Percentiles rank a stretch among this genome's conserved stretches.
phyloP scores from a whole-genome alignment of 2,888 invertebrate species.

The Cactoblastis cactorum region DNA sequence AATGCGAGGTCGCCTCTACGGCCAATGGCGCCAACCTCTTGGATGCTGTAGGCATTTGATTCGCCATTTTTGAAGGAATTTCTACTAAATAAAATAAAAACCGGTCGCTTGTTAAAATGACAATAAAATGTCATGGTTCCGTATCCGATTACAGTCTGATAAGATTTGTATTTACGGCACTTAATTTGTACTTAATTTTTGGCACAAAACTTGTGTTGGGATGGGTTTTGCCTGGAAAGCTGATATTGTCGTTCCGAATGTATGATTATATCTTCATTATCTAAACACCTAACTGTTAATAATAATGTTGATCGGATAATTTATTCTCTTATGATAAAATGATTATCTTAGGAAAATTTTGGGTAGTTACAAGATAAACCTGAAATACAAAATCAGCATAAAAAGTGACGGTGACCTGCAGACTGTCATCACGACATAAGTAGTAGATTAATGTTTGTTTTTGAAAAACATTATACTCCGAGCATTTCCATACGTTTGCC shows the following conservation, averaged over 20 bases:
- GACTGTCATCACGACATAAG: conserved; percentile 36
- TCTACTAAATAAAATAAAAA: conserved; percentile 12
- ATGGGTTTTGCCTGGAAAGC: too few relatives aligned
- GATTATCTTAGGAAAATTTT: too few relatives aligned
- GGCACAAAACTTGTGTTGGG: too few relatives aligned
- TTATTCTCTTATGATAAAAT: too few relatives aligned
- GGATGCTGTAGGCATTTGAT: conserved; percentile 17
- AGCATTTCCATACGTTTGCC: conserved; percentile 51
- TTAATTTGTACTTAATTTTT: too few relatives aligned
- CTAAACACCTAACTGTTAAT: too few relatives aligned
- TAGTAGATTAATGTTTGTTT: conserved; percentile 44
- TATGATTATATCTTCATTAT: too few relatives aligned
- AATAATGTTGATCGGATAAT: too few relatives aligned
- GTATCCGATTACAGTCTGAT: conserved; percentile 1
- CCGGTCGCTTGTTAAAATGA: conserved; percentile 1
- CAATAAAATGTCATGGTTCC: conserved; percentile 7
- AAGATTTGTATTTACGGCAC: too few relatives aligned
- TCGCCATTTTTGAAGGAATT: conserved; percentile 9
- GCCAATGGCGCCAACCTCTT: conserved; percentile 37
- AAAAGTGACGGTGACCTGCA: conserved; percentile 13
- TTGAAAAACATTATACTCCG: conserved; percentile 36
- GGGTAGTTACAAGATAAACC: not conserved
- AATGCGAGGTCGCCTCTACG: conserved; percentile 46
- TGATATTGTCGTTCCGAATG: too few relatives aligned
- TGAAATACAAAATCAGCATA: conserved; percentile 6